These are phyloP conservation scores for Hemicordylus capensis DNA, from an alignment of 2,113 vertebrate species.

Conservation along the genomic window DNA sequence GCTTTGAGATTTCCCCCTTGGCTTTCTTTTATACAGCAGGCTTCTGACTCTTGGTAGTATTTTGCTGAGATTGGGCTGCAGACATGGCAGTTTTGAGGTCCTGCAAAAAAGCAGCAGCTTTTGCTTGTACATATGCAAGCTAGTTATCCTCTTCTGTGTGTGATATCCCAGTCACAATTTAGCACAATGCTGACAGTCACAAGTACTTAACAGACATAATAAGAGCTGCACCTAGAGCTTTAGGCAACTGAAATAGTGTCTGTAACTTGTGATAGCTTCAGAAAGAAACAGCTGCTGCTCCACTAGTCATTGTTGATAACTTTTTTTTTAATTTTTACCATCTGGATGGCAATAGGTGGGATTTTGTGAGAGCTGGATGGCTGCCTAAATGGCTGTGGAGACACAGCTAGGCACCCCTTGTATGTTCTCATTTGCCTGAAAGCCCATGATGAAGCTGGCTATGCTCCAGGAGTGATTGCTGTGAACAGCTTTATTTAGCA, in stretches of 20 bases:
- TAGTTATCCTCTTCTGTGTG: too few relatives aligned
- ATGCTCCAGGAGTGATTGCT: slow-evolving; percentile 13
- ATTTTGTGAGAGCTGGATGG: neutral
- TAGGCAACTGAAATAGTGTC: neutral
- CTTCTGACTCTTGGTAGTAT: slow-evolving; percentile 14
- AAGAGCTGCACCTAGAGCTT: neutral
- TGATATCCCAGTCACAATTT: neutral
- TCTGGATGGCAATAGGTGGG: neutral
- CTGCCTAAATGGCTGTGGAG: neutral
- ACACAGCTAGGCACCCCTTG: slow-evolving; percentile 8
- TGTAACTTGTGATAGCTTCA: neutral
- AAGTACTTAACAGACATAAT: neutral
- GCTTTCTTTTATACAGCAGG: neutral
- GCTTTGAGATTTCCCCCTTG: neutral
- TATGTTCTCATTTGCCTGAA: slow-evolving; percentile 44
- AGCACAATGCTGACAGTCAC: neutral
- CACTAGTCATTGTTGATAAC: neutral
- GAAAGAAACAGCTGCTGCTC: neutral
- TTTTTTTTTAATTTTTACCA: neutral
- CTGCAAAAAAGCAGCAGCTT: neutral
- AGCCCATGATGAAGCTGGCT: slow-evolving; percentile 28
- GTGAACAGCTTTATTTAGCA: slow-evolving; percentile 53
- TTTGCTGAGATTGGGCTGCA: slow-evolving; percentile 19
- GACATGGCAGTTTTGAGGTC: neutral
- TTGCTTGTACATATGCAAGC: neutral